Conservation (phyloP, 2,888 invertebrate genomes). For the Spicauda simplicius region DNA sequence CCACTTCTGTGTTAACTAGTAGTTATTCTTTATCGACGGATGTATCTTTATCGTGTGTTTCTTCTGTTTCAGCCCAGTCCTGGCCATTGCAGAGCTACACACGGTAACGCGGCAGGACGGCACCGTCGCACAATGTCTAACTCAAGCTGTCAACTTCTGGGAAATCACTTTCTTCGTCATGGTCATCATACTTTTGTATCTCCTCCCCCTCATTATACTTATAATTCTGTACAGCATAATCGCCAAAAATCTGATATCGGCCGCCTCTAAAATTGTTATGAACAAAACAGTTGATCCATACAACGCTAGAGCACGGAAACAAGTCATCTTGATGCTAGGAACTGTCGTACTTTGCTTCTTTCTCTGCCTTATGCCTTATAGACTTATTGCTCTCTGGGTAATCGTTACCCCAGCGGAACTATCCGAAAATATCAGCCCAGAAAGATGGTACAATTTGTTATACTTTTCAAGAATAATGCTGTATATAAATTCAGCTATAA, state of each 20-base stretch:
- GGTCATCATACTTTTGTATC: slow-evolving; percentile 91
- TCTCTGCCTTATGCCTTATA: slow-evolving; percentile 93
- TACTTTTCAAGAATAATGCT: slow-evolving; percentile 94
- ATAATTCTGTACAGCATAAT: slow-evolving; percentile 93
- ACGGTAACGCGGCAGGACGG: slow-evolving; percentile 89
- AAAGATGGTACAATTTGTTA: slow-evolving; percentile 92
- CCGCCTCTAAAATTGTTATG: slow-evolving; percentile 87
- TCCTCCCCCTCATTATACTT: slow-evolving; percentile 91
- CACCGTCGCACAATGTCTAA: slow-evolving; percentile 90
- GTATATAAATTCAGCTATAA: slow-evolving; percentile 95
- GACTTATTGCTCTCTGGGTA: slow-evolving; percentile 92
- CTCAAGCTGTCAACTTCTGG: slow-evolving; percentile 90
- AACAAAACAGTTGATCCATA: slow-evolving; percentile 90
- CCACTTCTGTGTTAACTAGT: slow-evolving; percentile 23
- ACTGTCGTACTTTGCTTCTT: slow-evolving; percentile 95
- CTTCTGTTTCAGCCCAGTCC: slow-evolving; percentile 90
- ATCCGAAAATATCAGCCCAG: slow-evolving; percentile 88
- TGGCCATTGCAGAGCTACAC: slow-evolving; percentile 90
- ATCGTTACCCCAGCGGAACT: slow-evolving; percentile 90
- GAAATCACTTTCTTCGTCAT: slow-evolving; percentile 91
- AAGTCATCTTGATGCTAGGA: slow-evolving; percentile 94
- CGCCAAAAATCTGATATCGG: slow-evolving; percentile 91
- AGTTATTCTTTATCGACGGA: background rate
- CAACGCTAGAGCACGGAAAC: slow-evolving; percentile 89
- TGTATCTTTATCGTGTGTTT: slow-evolving; percentile 46